A percentile compares a stretch with the other conserved stretches of the same genome.
phyloP scores from a whole-genome alignment of 1,140 invertebrate genomes.

The Ruditapes philippinarum region DNA sequence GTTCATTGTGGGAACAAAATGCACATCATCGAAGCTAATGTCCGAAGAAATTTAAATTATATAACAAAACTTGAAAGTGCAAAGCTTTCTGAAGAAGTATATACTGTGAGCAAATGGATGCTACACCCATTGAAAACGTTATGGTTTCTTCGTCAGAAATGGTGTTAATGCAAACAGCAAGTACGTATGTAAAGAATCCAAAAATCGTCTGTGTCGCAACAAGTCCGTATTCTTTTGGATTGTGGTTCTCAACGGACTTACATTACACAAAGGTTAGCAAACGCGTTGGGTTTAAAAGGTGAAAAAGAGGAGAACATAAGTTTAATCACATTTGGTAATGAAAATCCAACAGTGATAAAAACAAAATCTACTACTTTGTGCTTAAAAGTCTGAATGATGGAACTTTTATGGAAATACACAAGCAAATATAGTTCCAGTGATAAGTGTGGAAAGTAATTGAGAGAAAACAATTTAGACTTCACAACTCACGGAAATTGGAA shows the following conservation, averaged over 20 bases:
- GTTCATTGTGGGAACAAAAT: not conserved
- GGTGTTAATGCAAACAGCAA: slow-evolving; percentile 57
- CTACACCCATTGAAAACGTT: not conserved
- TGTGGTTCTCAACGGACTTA: slow-evolving; percentile 64
- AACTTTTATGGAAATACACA: not conserved
- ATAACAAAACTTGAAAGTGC: not conserved
- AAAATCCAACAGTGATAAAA: slow-evolving; percentile 53
- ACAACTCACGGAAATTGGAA: not conserved
- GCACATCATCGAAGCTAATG: slow-evolving; percentile 6
- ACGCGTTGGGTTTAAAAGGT: slow-evolving; percentile 22
- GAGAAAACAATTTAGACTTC: not conserved
- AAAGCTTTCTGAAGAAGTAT: not conserved
- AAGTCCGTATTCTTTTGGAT: slow-evolving; percentile 45
- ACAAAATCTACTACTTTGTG: slow-evolving; percentile 21
- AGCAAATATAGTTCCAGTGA: slow-evolving; percentile 31
- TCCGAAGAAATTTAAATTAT: not conserved
- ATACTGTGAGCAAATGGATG: not conserved
- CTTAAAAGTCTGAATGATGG: slow-evolving; percentile 59
- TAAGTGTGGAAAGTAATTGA: not conserved
- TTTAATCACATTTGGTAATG: slow-evolving; percentile 65
- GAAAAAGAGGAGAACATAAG: slow-evolving; percentile 32
- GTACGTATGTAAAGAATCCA: slow-evolving; percentile 32
- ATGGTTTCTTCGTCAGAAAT: slow-evolving; percentile 50
- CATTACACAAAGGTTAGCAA: slow-evolving; percentile 51
- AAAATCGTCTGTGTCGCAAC: not conserved